A percentile compares a stretch with the other conserved stretches of the same genome.
phyloP scores from a whole-genome alignment of 2,113 vertebrate genomes.

The Dermatemys mawii region DNA sequence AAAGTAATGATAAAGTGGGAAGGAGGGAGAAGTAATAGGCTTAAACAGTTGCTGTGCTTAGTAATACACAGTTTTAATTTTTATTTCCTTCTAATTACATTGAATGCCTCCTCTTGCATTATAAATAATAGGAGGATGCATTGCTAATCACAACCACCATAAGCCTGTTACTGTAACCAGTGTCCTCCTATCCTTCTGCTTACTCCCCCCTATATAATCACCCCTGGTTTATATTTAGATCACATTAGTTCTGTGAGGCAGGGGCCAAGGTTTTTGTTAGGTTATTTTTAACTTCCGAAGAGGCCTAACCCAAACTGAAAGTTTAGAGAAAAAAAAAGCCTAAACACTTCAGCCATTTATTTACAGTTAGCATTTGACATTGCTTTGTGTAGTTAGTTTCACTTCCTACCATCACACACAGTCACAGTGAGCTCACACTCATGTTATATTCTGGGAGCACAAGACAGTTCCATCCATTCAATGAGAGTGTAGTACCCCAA shows the following conservation, averaged over 20 bases:
- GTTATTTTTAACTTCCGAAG: background rate
- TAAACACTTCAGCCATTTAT: background rate
- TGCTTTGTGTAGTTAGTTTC: background rate
- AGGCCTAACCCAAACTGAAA: background rate
- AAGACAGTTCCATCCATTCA: background rate
- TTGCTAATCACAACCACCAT: background rate
- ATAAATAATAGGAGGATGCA: background rate
- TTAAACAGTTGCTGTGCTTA: background rate
- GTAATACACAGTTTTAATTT: background rate
- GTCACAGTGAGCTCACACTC: background rate
- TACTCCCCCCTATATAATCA: too few relatives aligned
- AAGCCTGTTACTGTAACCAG: background rate
- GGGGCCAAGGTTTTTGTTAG: background rate
- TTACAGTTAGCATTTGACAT: background rate
- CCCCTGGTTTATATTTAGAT: background rate
- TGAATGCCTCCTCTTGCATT: background rate
- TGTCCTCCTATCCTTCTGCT: background rate
- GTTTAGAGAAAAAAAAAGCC: background rate
- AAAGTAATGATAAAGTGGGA: background rate
- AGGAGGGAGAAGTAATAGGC: background rate
- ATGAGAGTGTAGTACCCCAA: background rate
- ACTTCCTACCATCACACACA: background rate
- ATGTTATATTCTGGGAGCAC: background rate
- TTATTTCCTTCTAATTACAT: background rate
- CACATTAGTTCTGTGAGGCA: background rate